Evolutionary conservation across 2,797 vertebrate genomes (phyloP).

Genomic region (Podarcis siculus): DNA sequence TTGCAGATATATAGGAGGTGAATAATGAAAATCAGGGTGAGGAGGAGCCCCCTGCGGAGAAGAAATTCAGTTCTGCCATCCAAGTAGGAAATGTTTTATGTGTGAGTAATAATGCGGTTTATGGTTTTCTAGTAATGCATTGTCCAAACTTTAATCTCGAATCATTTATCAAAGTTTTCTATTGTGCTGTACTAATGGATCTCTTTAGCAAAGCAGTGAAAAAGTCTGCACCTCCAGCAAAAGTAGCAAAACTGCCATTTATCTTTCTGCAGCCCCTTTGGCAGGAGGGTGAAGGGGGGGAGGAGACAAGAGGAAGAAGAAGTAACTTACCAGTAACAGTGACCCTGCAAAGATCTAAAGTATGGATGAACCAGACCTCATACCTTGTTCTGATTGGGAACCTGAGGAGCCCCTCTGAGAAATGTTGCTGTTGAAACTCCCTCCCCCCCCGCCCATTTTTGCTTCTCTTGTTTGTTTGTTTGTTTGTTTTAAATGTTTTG

Average conservation of each 20-base stretch:
- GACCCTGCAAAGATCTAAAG: neutral
- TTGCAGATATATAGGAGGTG: constrained; percentile 31
- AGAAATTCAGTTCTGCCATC: constrained; percentile 31
- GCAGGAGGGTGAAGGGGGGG: neutral
- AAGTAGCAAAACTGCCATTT: constrained; percentile 16
- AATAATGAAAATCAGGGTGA: constrained; percentile 45
- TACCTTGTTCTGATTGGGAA: neutral
- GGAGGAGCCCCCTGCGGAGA: constrained; percentile 9
- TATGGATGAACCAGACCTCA: neutral
- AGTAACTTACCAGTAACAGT: constrained; percentile 3
- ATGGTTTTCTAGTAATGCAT: constrained; percentile 49
- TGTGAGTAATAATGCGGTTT: constrained; percentile 41
- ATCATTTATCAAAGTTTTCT: constrained; percentile 44
- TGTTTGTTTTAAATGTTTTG: neutral
- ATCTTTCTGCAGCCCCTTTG: neutral
- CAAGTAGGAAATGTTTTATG: constrained; percentile 46
- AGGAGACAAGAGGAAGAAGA: neutral
- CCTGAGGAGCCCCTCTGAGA: neutral
- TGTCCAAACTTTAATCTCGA: constrained; percentile 48
- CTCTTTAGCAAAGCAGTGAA: constrained; percentile 36
- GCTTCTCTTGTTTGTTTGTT: neutral
- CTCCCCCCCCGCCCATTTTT: neutral
- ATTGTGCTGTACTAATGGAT: constrained; percentile 37
- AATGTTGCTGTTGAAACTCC: neutral
- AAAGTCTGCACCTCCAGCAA: constrained; percentile 15